phyloP scores from a whole-genome alignment of 2,113 vertebrate species.

The Hypocryptadius cinnamomeus region DNA sequence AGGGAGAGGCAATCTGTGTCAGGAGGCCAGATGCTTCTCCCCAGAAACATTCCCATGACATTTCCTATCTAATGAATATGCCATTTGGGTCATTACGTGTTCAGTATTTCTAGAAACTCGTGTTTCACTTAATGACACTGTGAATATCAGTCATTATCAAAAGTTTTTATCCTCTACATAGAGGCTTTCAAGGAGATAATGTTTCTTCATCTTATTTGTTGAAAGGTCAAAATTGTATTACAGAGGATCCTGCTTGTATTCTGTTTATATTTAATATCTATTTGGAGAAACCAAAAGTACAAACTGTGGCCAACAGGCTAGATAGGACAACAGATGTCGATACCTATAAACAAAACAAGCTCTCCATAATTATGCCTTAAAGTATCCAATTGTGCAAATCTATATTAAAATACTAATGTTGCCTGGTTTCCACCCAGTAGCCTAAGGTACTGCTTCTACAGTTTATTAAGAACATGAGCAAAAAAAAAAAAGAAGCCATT shows the following conservation, averaged over 20 bases:
- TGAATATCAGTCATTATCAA: neutral
- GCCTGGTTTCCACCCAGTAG: neutral
- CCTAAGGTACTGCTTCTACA: neutral
- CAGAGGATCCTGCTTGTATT: neutral
- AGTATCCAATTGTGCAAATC: neutral
- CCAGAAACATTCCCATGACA: neutral
- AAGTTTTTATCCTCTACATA: neutral
- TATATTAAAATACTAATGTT: neutral
- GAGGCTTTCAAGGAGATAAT: neutral
- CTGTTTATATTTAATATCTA: neutral
- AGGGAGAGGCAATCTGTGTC: neutral
- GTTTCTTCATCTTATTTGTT: neutral
- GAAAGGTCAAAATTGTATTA: neutral
- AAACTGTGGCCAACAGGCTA: neutral
- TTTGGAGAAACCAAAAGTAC: neutral
- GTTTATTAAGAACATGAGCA: neutral
- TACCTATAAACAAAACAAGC: neutral
- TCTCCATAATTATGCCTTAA: neutral
- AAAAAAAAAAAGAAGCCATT: neutral
- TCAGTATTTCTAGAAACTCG: neutral
- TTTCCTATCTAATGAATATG: neutral
- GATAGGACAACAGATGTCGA: neutral
- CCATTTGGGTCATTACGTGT: neutral
- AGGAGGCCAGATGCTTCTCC: neutral
- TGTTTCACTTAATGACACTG: neutral